phyloP scores from a whole-genome alignment of 2,797 vertebrate species.

The Potorous gilbertii region DNA sequence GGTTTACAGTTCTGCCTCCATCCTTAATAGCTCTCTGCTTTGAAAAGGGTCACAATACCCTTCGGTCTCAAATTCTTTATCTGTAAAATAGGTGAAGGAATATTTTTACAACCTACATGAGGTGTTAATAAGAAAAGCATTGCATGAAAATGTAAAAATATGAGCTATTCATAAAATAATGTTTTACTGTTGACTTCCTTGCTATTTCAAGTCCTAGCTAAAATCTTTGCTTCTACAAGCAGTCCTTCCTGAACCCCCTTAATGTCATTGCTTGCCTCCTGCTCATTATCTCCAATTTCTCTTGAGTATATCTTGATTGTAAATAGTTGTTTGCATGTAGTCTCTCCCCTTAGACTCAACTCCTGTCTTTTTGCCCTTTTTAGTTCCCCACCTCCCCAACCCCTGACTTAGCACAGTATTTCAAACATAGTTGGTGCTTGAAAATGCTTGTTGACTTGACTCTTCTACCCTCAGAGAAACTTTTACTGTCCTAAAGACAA shows the following conservation, averaged over 20 bases:
- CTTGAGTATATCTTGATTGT: not conserved
- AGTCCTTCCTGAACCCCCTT: not conserved
- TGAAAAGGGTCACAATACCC: not conserved
- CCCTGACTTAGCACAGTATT: not conserved
- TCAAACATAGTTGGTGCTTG: not conserved
- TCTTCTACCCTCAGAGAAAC: not conserved
- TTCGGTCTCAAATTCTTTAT: not conserved
- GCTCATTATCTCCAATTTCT: not conserved
- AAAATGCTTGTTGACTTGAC: not conserved
- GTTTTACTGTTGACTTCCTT: not conserved
- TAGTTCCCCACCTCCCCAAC: rapidly evolving
- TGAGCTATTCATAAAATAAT: not conserved
- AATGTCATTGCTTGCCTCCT: not conserved
- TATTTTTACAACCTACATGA: not conserved
- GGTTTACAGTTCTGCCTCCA: not conserved
- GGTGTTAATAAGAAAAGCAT: not conserved
- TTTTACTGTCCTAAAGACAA: not conserved
- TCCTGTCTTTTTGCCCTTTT: not conserved
- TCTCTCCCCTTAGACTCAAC: not conserved
- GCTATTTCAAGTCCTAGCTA: not conserved
- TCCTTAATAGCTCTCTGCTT: not conserved
- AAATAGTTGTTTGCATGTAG: not conserved
- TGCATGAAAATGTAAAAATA: not conserved
- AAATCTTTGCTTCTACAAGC: not conserved
- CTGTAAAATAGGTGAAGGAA: not conserved